Evolutionary conservation across 1,140 invertebrate species (phyloP).

Genomic region (Drosophila athabasca): DNA sequence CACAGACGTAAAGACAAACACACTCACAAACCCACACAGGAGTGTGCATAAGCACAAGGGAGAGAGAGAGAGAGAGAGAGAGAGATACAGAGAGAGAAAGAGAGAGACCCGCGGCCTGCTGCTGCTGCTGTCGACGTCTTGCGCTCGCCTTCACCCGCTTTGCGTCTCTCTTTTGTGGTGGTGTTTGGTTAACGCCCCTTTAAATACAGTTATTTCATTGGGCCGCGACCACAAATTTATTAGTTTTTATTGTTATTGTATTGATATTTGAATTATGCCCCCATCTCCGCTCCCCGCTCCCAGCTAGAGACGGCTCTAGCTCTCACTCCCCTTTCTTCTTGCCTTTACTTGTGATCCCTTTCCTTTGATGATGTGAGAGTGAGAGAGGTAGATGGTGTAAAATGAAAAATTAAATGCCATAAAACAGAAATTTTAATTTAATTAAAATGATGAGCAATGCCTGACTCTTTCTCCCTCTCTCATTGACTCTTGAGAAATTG

Average conservation of each 20-base stretch:
- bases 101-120: constrained; percentile 9
- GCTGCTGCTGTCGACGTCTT: constrained; percentile 1
- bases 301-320: neutral
- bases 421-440: constrained; percentile 51
- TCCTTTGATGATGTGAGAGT: neutral
- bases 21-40: neutral
- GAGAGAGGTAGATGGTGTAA: neutral
- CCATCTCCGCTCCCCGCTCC: no score
- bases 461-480: neutral
- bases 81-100: neutral
- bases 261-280: constrained; percentile 73
- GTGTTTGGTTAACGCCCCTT: constrained; percentile 83
- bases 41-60: neutral
- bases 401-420: constrained; percentile 48
- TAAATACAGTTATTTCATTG: constrained; percentile 84
- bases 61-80: constrained; percentile 3
- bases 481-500: constrained; percentile 30
- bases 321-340: constrained; percentile 3
- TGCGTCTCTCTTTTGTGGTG: constrained; percentile 51
- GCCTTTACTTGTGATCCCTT: constrained; percentile 1
- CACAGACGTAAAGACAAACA: constrained; percentile 14
- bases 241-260: constrained; percentile 79
- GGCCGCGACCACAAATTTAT: constrained; percentile 81
- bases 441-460: constrained; percentile 43
- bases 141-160: constrained; percentile 25